Conservation (phyloP, 2,113 vertebrate species). For the Oreochromis aureus region DNA sequence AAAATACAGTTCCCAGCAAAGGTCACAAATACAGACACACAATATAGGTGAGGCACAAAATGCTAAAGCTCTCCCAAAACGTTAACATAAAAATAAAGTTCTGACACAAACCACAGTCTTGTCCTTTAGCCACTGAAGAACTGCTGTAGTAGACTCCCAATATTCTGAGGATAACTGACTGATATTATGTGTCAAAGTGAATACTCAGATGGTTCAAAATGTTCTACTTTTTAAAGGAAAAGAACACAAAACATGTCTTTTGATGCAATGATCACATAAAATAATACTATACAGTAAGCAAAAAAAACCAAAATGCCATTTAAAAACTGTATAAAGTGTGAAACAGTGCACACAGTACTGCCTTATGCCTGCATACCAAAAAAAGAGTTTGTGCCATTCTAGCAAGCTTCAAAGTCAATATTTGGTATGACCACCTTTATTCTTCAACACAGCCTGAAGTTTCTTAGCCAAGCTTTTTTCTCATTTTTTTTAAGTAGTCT, state of each 20-base stretch:
- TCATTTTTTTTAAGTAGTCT: background rate
- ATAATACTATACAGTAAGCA: background rate
- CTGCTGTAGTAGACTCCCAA: accelerated
- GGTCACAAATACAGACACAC: background rate
- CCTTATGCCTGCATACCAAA: background rate
- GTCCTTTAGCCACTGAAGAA: background rate
- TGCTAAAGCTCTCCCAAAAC: background rate
- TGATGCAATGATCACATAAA: background rate
- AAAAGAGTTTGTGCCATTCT: background rate
- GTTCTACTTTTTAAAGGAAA: background rate
- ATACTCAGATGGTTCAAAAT: background rate
- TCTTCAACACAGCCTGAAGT: background rate
- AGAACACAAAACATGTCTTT: background rate
- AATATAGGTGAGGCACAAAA: background rate
- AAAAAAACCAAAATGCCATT: background rate
- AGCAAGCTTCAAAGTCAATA: background rate
- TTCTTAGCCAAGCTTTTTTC: background rate
- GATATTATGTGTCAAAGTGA: background rate
- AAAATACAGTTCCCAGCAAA: background rate
- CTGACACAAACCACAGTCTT: background rate
- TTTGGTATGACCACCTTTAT: background rate
- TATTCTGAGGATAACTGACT: background rate
- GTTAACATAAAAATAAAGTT: background rate
- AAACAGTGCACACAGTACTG: background rate
- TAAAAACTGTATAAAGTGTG: accelerated